These are phyloP conservation scores for Ramphastos sulfuratus DNA, from an alignment of 2,113 vertebrate genomes.

Conservation along the genomic window DNA sequence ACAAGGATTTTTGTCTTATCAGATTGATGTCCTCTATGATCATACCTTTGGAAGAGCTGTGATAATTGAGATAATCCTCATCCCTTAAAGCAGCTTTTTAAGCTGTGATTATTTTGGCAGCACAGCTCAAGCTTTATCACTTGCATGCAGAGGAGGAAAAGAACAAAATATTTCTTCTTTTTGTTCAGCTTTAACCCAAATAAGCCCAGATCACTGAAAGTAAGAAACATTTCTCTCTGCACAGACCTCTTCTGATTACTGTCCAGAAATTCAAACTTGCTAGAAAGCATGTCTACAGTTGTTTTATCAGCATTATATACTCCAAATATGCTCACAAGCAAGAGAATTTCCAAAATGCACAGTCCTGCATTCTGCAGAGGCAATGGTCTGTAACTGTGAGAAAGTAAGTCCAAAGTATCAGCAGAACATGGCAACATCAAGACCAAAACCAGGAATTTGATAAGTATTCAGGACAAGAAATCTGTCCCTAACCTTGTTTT, in stretches of 20 bases:
- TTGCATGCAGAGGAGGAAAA: slow-evolving; percentile 16
- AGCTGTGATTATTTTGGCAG: slow-evolving; percentile 64
- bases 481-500: neutral
- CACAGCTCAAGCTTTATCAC: slow-evolving; percentile 50
- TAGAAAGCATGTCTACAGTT: neutral
- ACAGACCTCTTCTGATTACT: neutral
- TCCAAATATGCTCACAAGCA: neutral
- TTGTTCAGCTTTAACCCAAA: slow-evolving; percentile 29
- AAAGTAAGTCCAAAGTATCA: rapidly evolving
- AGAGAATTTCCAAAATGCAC: neutral
- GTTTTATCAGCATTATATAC: neutral
- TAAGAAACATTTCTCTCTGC: neutral
- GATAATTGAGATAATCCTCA: slow-evolving; percentile 66
- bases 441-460: neutral
- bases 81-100: slow-evolving; percentile 52
- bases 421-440: neutral
- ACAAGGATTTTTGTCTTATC: slow-evolving; percentile 60
- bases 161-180: neutral
- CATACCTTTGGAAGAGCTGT: slow-evolving; percentile 47
- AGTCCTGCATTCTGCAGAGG: neutral
- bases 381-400: rapidly evolving
- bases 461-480: neutral
- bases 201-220: neutral
- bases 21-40: slow-evolving; percentile 60
- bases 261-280: neutral